phyloP scores from a whole-genome alignment of 2,888 invertebrate genomes.

The Lissonota sp. region DNA sequence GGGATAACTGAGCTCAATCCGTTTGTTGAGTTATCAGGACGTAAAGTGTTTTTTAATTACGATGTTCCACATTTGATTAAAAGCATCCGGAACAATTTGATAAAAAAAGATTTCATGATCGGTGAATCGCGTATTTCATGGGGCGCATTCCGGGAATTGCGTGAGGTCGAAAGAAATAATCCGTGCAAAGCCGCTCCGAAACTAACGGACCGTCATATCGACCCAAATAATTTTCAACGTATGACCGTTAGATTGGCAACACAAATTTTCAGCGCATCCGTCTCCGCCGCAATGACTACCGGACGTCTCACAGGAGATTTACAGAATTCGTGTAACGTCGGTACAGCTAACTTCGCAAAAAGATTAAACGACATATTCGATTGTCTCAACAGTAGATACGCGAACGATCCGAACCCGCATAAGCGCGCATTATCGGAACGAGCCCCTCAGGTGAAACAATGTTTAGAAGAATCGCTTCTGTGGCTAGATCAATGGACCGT shows the following conservation, averaged over 20 bases:
- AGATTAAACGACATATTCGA: constrained; percentile 68
- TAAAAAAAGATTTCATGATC: constrained; percentile 56
- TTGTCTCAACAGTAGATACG: constrained; percentile 61
- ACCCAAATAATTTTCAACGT: constrained; percentile 68
- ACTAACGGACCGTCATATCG: constrained; percentile 66
- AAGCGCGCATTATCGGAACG: constrained; percentile 35
- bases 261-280: constrained; percentile 70
- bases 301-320: constrained; percentile 61
- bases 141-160: constrained; percentile 62
- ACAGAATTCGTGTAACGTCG: constrained; percentile 44
- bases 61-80: constrained; percentile 69
- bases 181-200: constrained; percentile 67
- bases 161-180: constrained; percentile 57
- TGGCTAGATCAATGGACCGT: constrained; percentile 59
- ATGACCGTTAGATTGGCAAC: constrained; percentile 69
- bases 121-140: constrained; percentile 56
- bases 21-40: constrained; percentile 49
- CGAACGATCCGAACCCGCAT: constrained; percentile 53
- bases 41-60: constrained; percentile 66
- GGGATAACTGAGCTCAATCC: constrained; percentile 64
- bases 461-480: constrained; percentile 45
- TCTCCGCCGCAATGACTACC: constrained; percentile 65
- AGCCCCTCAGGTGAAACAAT: constrained; percentile 59
- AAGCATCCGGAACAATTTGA: constrained; percentile 66
- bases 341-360: constrained; percentile 68